Evolutionary conservation across 2,797 vertebrate species (phyloP), one percentile per base, ranked within the genome.

Genomic region (Cyclura pinguis): DNA sequence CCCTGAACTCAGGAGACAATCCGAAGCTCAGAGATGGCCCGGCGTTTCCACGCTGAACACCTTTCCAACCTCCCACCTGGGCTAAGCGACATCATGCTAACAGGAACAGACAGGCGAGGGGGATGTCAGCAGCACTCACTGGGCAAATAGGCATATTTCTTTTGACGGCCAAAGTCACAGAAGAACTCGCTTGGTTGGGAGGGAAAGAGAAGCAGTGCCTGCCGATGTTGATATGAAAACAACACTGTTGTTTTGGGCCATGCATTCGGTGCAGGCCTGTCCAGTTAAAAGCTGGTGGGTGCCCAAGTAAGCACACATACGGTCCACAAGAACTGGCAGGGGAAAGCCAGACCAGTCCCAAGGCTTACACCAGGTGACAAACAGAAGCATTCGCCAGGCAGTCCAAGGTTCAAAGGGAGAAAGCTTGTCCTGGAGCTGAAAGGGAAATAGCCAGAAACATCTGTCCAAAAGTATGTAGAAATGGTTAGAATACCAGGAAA

Each of bases 121-220:
- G 84, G 80, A 82, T 72, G 22, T 52, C 50, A 57, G 90, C 20
- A 0, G 90, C 22, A 0, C 50, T 83, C 72, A 89, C 93, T 89
- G 90, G 69, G 88, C 82, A 6, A 78, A 57, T 38, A 10, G 85
- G 85, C 52, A 76, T 62, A 87, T 97, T 94, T 96, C 92, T 95
- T 96, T 92, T 94, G 96, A 96, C 91, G 89, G 95, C 94, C 92
- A 92, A 87, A 93, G 84, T 35, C n/a, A 24, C 35, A 42, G 42
- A 7, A 6, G 67, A 57, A 69, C 57, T 35, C 10, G 7, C 27
- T 73, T 4, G 52, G 5, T 5, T 52, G 24, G 38, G 24, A 52
- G 52, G 38, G 18, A 35, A 18, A 0, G 59, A 27, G 74, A 18
- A 12, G 50, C 32, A 13, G 9, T 14, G 32, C 24, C 42, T 5